phyloP scores from a whole-genome alignment of 2,797 vertebrate genomes.

The Perodicticus potto region DNA sequence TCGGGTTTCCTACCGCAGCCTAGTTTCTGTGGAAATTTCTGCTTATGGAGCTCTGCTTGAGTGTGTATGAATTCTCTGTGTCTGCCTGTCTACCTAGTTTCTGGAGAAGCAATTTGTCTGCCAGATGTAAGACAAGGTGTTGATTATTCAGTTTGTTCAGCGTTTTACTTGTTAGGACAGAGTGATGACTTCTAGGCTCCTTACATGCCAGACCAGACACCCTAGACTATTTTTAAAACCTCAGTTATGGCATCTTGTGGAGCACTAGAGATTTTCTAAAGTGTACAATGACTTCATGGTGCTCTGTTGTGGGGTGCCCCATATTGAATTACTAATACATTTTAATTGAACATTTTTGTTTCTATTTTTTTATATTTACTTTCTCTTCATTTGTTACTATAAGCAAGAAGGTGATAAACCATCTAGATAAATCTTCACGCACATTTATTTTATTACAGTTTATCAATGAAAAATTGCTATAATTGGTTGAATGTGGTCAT shows the following conservation, averaged over 20 bases:
- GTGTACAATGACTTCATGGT: not conserved
- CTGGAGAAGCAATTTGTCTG: not conserved
- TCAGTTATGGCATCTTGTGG: not conserved
- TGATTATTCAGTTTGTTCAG: not conserved
- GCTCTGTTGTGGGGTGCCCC: not conserved
- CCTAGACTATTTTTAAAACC: not conserved
- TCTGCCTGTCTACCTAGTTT: not conserved
- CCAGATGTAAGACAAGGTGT: not conserved
- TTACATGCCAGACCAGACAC: not conserved
- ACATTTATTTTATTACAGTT: not conserved
- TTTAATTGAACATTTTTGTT: not conserved
- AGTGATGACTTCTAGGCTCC: not conserved
- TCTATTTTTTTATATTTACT: conserved; percentile 54
- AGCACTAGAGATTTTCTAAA: not conserved
- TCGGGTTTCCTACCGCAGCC: not conserved
- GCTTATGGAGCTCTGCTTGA: not conserved
- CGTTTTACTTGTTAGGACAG: not conserved
- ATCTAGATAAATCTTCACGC: not conserved
- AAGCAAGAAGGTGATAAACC: not conserved
- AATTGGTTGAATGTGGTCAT: not conserved
- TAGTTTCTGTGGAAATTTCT: not conserved
- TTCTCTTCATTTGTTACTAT: not conserved
- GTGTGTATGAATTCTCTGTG: not conserved
- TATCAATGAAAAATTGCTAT: not conserved
- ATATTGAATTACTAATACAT: not conserved